These are phyloP conservation scores for Staurois parvus DNA, from an alignment of 2,797 vertebrate species.

Conservation along the genomic window DNA sequence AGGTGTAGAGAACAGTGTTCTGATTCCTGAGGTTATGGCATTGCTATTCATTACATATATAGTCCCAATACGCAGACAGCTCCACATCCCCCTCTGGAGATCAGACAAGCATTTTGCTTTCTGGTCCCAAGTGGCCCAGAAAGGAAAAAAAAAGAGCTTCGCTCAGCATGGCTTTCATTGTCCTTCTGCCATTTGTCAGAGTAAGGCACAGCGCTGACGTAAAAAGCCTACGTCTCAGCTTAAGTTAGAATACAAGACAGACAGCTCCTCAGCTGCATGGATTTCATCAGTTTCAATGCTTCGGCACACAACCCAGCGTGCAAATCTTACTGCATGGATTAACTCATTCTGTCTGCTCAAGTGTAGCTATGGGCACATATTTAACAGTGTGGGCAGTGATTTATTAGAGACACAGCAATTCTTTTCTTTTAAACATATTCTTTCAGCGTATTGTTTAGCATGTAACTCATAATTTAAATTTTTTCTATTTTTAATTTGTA, in stretches of 20 bases:
- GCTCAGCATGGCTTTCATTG: constrained; percentile 44
- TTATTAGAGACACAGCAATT: not conserved
- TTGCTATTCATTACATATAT: constrained; percentile 43
- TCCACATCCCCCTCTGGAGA: constrained; percentile 9
- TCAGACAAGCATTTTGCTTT: constrained; percentile 37
- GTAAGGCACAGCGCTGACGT: constrained; percentile 51
- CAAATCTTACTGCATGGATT: constrained; percentile 18
- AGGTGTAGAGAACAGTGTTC: constrained; percentile 32
- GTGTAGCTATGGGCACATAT: not conserved
- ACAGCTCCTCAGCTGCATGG: constrained; percentile 8
- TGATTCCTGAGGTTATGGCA: constrained; percentile 41
- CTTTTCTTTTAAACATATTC: not conserved
- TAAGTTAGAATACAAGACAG: constrained; percentile 3
- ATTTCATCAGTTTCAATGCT: constrained; percentile 25
- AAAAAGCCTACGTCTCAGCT: constrained; percentile 39
- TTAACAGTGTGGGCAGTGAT: too few relatives aligned
- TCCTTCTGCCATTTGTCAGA: constrained; percentile 45
- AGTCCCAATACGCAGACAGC: constrained; percentile 2
- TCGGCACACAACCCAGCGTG: constrained; percentile 1
- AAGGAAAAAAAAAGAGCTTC: constrained; percentile 36
- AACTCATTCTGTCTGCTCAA: not conserved
- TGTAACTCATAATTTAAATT: too few relatives aligned
- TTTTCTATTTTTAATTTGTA: too few relatives aligned
- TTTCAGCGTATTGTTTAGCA: too few relatives aligned
- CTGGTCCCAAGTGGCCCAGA: constrained; percentile 35